Evolutionary conservation across 2,888 invertebrate genomes (phyloP), one percentile per base, ranked within the genome.

Genomic region (Parochlus steinenii): DNA sequence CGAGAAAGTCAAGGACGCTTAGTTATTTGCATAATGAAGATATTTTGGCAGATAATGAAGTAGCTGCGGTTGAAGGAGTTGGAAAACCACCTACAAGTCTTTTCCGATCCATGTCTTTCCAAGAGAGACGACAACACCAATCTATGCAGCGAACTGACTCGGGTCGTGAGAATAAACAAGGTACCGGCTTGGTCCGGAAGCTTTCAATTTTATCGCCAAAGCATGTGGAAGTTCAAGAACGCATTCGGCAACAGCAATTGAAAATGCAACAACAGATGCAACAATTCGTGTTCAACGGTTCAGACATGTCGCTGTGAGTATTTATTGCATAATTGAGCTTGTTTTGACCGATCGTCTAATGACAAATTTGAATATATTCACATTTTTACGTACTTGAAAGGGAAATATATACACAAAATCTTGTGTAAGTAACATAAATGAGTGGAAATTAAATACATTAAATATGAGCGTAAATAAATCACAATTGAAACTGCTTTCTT

Each of bases 11-110:
- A n/a, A 36, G 30, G 30, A 36, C 36, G 18, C 18, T 36, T 10
- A 36, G 36, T 19, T 36, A 30, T 25, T 36, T 36, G 25, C 36
- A 36, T 36, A 36, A 36, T 29, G 36, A 36, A 30, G 36, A 36
- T 24, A 12, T 36, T 19, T 30, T 27, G 14, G n/a, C 22, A 20
- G 14, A 6, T 29, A n/a, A n/a, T n/a, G n/a, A n/a, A n/a, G 30
- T 20, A 5, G 11, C 30, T n/a, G 3, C n/a, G n/a, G 3, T 6
- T 28, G 6, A n/a, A n/a, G 28, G 14, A 15, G n/a, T 28, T n/a
- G 28, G 16, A 14, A 15, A 28, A 10, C n/a, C 22, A 23, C 24
- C 23, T 12, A 24, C 18, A 12, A 11, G 17, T 14, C 24, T 36
- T 12, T 30, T 36, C n/a, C 36, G 36, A 4, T 36, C 36, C n/a